Evolutionary conservation across 2,113 vertebrate species (phyloP).

Genomic region (Cricetomys ansorgei): DNA sequence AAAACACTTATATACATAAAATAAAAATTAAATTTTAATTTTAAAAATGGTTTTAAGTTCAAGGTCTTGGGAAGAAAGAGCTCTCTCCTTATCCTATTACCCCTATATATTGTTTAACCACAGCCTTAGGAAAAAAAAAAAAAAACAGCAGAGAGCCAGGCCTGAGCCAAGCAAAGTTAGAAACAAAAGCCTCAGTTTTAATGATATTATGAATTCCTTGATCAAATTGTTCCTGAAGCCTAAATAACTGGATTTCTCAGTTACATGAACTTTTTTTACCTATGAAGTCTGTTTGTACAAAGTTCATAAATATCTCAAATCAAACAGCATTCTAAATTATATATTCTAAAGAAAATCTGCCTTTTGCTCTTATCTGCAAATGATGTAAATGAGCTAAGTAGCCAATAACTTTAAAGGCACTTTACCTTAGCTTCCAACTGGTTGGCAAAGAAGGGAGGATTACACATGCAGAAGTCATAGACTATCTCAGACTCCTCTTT

Average conservation of each 20-base stretch:
- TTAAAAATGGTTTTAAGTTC: background rate
- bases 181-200: background rate
- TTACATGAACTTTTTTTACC: background rate
- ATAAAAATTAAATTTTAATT: background rate
- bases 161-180: background rate
- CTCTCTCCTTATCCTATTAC: background rate
- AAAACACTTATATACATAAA: background rate
- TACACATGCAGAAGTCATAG: conserved; percentile 99
- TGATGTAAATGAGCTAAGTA: background rate
- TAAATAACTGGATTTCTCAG: background rate
- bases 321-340: conserved; percentile 7
- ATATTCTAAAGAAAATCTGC: conserved; percentile 40
- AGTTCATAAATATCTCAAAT: conserved; percentile 28
- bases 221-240: conserved; percentile 14
- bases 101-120: background rate
- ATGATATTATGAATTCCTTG: background rate
- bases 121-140: background rate
- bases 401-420: conserved; percentile 39
- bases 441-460: conserved; percentile 99
- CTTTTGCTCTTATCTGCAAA: conserved; percentile 34
- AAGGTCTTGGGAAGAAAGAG: background rate
- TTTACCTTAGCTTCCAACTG: conserved; percentile 96
- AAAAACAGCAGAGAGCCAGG: background rate
- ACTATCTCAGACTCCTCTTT: conserved; percentile 97
- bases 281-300: background rate